Conservation (phyloP, 1,140 invertebrate genomes). For the Drosophila biarmipes region DNA sequence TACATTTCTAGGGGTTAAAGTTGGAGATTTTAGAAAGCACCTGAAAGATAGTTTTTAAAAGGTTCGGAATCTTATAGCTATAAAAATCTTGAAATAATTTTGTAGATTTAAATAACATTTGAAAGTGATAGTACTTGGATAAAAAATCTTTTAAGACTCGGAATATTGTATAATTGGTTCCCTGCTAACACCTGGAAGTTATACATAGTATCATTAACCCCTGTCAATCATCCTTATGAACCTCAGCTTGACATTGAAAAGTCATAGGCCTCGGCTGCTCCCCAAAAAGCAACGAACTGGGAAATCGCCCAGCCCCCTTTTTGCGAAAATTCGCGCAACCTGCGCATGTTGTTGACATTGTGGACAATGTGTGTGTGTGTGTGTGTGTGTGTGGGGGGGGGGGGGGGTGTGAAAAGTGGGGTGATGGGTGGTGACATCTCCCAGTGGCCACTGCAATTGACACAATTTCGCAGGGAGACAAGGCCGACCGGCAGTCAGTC, state of each 20-base stretch:
- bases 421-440: slow-evolving; percentile 3
- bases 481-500: slow-evolving; percentile 45
- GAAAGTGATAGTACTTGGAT: no score
- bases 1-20: no score
- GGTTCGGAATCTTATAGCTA: no score
- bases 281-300: slow-evolving; percentile 5
- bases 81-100: no score
- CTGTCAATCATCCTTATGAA: slow-evolving; percentile 14
- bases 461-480: slow-evolving; percentile 75
- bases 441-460: slow-evolving; percentile 75
- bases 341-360: slow-evolving; percentile 74
- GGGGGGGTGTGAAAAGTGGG: neutral
- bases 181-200: neutral
- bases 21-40: no score
- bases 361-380: slow-evolving; percentile 18
- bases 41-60: no score
- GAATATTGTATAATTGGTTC: neutral
- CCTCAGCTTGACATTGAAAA: slow-evolving; percentile 53
- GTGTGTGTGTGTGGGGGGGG: neutral
- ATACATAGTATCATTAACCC: no score
- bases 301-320: slow-evolving; percentile 1
- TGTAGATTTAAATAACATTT: no score
- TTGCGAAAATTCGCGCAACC: slow-evolving; percentile 58
- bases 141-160: neutral
- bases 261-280: neutral